Conservation (phyloP, 2,888 invertebrate genomes). For the Eristalis tenax region DNA sequence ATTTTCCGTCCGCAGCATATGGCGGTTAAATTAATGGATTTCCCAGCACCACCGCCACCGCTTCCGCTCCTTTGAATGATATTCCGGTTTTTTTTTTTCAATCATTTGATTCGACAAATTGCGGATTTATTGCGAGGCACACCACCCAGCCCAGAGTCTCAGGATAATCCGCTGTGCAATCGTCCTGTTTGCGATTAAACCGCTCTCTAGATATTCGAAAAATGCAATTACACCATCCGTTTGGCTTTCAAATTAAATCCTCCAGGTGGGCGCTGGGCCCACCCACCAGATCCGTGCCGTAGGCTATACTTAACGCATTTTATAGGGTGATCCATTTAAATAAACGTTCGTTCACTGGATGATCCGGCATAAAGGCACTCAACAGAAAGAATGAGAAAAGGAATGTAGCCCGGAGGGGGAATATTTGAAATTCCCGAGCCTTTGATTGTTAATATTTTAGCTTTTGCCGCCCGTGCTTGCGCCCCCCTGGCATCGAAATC, state of each 20-base stretch:
- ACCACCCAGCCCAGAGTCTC: not conserved
- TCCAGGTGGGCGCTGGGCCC: conserved; percentile 25
- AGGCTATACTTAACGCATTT: conserved; percentile 41
- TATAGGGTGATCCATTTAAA: conserved; percentile 46
- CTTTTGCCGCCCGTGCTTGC: not conserved
- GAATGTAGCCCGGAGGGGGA: not conserved
- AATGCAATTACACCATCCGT: conserved; percentile 66
- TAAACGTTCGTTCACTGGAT: conserved; percentile 33
- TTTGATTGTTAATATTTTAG: conserved; percentile 57
- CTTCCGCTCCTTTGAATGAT: no score
- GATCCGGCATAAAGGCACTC: not conserved
- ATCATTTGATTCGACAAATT: conserved; percentile 64
- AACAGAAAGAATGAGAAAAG: conserved; percentile 1
- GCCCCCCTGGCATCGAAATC: conserved; percentile 21
- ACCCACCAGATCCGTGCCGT: not conserved
- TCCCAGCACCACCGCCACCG: not conserved
- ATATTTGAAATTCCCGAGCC: conserved; percentile 22
- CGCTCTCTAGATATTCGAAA: conserved; percentile 61
- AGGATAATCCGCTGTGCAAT: not conserved
- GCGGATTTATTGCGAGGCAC: conserved; percentile 25
- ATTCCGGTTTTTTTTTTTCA: conserved; percentile 21
- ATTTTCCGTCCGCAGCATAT: conserved; percentile 55
- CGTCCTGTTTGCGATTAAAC: conserved; percentile 44
- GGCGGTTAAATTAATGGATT: conserved; percentile 61
- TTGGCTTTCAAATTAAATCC: conserved; percentile 59